Evolutionary conservation across 2,797 vertebrate species (phyloP), one percentile per base, ranked within the genome.

Genomic region (Antrozous pallidus): DNA sequence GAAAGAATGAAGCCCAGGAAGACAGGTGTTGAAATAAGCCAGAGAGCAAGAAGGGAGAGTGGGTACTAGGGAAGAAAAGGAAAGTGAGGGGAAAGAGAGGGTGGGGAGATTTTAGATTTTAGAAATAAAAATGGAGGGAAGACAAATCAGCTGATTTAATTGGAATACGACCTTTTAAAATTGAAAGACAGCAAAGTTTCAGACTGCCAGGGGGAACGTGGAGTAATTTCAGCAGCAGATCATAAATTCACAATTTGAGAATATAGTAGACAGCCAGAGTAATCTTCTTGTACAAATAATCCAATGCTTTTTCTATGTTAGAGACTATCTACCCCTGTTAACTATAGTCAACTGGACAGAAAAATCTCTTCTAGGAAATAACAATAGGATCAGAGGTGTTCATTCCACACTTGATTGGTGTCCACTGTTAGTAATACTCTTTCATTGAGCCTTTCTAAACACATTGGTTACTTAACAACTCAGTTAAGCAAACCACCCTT

Each of bases 331-430:
- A 36, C 9, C 17, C 33, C n/a, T 91, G 38, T 93, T 58, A 79
- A 84, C 86, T 33, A 40, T 6, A 89, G 78, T 65, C 63, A 92
- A 36, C 49, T 63, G 49, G 74, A 71, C 74, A 86, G 86, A 95
- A 94, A 94, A 94, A 93, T 89, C 49, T 74, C 79, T 65, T 69
- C 20, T 49, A 40, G 36, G 31, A 89, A 89, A 78, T 74, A 94
- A 47, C n/a, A 91, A 36, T 49, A 80, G 38, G 42, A 94, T 71
- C 83, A 67, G 65, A 83, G 54, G 61, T 90, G 38, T 78, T 90
- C 80, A 93, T 85, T 90, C 77, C 47, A 74, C 17, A 67, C 40
- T 75, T 95, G 69, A 78, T 90, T 90, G 91, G 6, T 79, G 63
- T 82, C 33, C 31, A 51, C 78, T 65, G 51, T 82, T 77, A 85